These are phyloP conservation scores for Eudasyphora cyanicolor DNA, from an alignment of 2,888 invertebrate genomes.

Conservation along the genomic window DNA sequence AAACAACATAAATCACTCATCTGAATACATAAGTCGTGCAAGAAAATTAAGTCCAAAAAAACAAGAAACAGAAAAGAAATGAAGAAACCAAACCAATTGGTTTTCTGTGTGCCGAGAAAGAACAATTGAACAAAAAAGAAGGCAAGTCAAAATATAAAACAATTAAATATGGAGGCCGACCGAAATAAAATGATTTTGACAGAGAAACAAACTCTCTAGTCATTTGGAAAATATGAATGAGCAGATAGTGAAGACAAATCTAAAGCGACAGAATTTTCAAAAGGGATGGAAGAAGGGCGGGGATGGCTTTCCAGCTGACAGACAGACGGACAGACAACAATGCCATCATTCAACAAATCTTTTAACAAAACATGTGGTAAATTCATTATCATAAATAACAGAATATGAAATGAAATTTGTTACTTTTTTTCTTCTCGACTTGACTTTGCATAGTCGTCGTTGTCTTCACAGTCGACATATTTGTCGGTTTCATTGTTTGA, in stretches of 20 bases:
- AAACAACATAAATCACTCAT: slow-evolving; percentile 50
- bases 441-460: not conserved
- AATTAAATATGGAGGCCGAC: slow-evolving; percentile 30
- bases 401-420: slow-evolving; percentile 7
- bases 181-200: slow-evolving; percentile 19
- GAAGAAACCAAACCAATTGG: slow-evolving; percentile 36
- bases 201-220: slow-evolving; percentile 2
- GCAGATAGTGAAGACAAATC: not conserved
- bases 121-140: slow-evolving; percentile 26
- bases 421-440: not conserved
- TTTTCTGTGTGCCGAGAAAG: not conserved
- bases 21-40: not conserved
- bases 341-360: slow-evolving; percentile 57
- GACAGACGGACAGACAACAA: slow-evolving; percentile 5
- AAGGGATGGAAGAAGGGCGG: too few relatives aligned
- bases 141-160: slow-evolving; percentile 32
- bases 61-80: not conserved
- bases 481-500: slow-evolving; percentile 7
- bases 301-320: not conserved
- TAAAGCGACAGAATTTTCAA: too few relatives aligned
- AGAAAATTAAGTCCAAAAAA: not conserved
- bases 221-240: not conserved
- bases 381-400: slow-evolving; percentile 69
- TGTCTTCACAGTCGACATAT: not conserved
- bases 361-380: slow-evolving; percentile 72